Conservation (phyloP, 2,888 invertebrate genomes). For the Melanchra persicariae region DNA sequence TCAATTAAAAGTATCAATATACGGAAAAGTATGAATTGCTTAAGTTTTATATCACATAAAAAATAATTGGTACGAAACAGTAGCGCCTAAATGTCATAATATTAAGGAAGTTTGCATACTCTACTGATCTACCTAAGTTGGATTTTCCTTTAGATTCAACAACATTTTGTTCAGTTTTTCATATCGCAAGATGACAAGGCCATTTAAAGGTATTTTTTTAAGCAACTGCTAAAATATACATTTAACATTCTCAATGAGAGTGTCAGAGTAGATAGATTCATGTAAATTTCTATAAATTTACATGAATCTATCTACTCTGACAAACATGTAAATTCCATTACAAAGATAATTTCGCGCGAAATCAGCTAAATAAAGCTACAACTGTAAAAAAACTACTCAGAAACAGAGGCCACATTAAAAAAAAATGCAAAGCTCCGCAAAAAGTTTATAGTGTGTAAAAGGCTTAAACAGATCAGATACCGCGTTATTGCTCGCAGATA, state of each 20-base stretch:
- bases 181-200: background rate
- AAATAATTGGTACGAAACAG: slow-evolving; percentile 51
- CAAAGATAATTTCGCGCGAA: slow-evolving; percentile 23
- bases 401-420: slow-evolving; percentile 22
- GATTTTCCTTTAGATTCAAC: fast-evolving
- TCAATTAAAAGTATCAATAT: slow-evolving; percentile 52
- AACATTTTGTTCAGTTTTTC: background rate
- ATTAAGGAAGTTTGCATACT: slow-evolving; percentile 24
- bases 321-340: slow-evolving; percentile 21
- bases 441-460: slow-evolving; percentile 56
- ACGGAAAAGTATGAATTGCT: slow-evolving; percentile 55
- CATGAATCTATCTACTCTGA: slow-evolving; percentile 11
- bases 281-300: no score
- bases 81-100: slow-evolving; percentile 22
- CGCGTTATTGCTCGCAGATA: slow-evolving; percentile 68
- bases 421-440: slow-evolving; percentile 24
- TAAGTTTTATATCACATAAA: slow-evolving; percentile 60
- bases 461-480: slow-evolving; percentile 72
- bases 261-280: no score
- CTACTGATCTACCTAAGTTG: no score
- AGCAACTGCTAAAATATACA: background rate
- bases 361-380: slow-evolving; percentile 41
- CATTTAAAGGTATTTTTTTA: background rate
- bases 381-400: slow-evolving; percentile 31
- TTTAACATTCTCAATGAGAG: background rate